Base-by-base conservation (phyloP, 2,888 invertebrate genomes). In the Itoplectis maculator region DNA sequence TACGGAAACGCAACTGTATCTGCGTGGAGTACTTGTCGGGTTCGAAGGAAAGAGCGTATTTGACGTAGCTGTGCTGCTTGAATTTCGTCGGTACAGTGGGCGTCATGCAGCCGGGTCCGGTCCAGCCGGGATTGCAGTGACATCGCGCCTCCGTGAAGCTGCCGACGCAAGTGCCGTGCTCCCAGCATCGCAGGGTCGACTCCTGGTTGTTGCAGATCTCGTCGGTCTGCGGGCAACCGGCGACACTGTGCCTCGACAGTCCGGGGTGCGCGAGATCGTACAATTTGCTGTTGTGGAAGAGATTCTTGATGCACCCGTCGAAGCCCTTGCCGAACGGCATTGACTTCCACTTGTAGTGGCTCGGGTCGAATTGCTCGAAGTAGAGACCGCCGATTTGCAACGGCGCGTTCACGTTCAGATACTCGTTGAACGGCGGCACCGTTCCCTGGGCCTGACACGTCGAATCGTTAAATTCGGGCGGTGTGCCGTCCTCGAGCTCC, bases 181-280 rank as follows among this genome's bases (percentile, higher is more conserved):
- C 97, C 96, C 97, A 97, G 92, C 98, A 98, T 80, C 97, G 94
- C 54, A 96, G 95, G 0, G 97, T 97, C 18, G 97, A 95, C 87
- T 97, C 97, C 61, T 97, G 97, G 89, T 96, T 96, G 86, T 97
- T 96, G 92, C 99, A 99, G 51, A 97, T 95, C 89, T 98, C 97
- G 89, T 99, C 99, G 11, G 98, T 98, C 90, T 97, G 97, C 0
- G 97, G 97, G 92, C 99, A 99, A 3, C 99, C 98, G 0, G 97
- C 96, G 0, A 96, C 95, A 84, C 97, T 98, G 91, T 97, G 96
- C 88, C 97, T 94, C 0, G 97, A 97, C 37, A 98, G 94, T 0
- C 98, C 99, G 0, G 99, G 98, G 92, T 97, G 97, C 0, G 98
- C 98, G 87, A 99, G 94, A 92, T 99, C 99, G 93, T 99, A 99